Percentiles rank a stretch among this genome's conserved stretches.
phyloP scores from a whole-genome alignment of 2,113 vertebrate genomes.

The Oxyura jamaicensis region DNA sequence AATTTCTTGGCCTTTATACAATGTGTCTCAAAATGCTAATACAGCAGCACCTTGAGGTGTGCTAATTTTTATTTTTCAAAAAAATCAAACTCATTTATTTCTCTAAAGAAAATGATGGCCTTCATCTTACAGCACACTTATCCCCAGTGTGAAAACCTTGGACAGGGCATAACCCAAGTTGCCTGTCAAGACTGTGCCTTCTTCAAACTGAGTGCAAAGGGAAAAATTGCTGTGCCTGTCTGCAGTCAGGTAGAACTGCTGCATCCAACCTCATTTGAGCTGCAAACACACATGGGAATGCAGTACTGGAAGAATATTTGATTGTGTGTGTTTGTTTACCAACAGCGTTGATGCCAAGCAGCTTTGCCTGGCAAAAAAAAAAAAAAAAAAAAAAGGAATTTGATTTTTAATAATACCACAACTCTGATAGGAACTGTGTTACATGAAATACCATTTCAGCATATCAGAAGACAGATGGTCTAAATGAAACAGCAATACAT shows the following conservation, averaged over 20 bases:
- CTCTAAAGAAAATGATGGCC: background rate
- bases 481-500: slow-evolving; percentile 21
- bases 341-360: slow-evolving; percentile 35
- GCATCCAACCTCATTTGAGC: slow-evolving; percentile 13
- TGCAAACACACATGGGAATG: slow-evolving; percentile 46
- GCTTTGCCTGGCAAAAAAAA: background rate
- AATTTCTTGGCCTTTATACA: background rate
- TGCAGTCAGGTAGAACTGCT: slow-evolving; percentile 31
- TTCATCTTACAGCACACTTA: background rate
- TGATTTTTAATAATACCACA: slow-evolving; percentile 20
- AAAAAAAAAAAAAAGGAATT: background rate
- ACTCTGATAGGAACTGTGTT: background rate
- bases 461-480: background rate
- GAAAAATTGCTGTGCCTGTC: background rate
- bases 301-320: slow-evolving; percentile 45
- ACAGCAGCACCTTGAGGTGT: background rate
- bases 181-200: background rate
- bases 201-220: background rate
- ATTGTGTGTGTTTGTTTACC: slow-evolving; percentile 58
- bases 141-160: background rate
- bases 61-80: background rate
- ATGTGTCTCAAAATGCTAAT: background rate
- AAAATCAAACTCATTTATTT: background rate
- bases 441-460: slow-evolving; percentile 10
- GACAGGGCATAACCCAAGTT: background rate